Percentiles rank a stretch among this genome's conserved stretches.
These are phyloP conservation scores for Cyrtorhinus lividipennis DNA, from an alignment of 1,140 invertebrate species.

Conservation along the genomic window DNA sequence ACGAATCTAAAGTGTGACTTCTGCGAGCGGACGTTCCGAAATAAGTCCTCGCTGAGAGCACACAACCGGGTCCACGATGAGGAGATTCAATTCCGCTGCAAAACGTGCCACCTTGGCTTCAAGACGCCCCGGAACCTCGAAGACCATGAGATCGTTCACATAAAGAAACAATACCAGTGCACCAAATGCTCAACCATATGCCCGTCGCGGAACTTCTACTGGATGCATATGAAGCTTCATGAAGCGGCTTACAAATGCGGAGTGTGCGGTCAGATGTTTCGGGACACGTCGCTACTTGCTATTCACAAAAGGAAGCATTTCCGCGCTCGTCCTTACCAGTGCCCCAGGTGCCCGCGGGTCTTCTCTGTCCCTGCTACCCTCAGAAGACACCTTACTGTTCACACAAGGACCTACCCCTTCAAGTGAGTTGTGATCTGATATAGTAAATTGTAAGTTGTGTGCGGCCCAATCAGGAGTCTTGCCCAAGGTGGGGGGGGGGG, in stretches of 20 bases:
- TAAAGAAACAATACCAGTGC: conserved; percentile 16
- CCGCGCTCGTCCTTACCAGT: conserved; percentile 17
- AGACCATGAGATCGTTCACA: conserved; percentile 16
- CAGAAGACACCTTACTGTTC: conserved; percentile 12
- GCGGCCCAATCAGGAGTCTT: too few relatives aligned
- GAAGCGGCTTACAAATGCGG: conserved; percentile 15
- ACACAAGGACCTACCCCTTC: conserved; percentile 15
- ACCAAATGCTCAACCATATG: conserved; percentile 7
- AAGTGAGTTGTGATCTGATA: too few relatives aligned
- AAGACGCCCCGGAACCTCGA: conserved; percentile 7
- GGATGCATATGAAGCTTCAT: conserved; percentile 20
- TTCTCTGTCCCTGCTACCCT: conserved; percentile 17
- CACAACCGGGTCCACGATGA: conserved; percentile 8
- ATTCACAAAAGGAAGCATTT: conserved; percentile 18
- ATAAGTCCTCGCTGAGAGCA: conserved; percentile 12
- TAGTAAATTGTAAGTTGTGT: too few relatives aligned
- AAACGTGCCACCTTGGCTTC: conserved; percentile 15
- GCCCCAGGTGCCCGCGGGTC: conserved; percentile 18
- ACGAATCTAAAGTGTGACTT: conserved; percentile 17
- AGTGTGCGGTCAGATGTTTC: conserved; percentile 16
- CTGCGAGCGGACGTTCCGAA: conserved; percentile 17
- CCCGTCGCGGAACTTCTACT: conserved; percentile 4
- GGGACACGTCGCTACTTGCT: conserved; percentile 19
- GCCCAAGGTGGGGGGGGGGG: too few relatives aligned
- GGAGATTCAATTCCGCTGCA: conserved; percentile 15